These are phyloP conservation scores for Pinctada fucata DNA, from an alignment of 2,888 invertebrate species.

Conservation along the genomic window DNA sequence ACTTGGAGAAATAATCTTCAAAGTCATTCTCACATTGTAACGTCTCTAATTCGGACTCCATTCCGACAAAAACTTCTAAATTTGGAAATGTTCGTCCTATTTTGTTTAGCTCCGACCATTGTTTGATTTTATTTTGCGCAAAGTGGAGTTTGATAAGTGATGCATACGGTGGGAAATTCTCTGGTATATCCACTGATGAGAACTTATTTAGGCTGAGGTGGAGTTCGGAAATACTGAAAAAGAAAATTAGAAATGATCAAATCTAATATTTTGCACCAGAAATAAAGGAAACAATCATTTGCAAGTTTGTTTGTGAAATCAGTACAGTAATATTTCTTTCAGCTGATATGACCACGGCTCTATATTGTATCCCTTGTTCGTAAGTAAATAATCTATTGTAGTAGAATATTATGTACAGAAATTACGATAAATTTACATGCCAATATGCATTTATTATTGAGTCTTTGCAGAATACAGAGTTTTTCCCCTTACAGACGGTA, in stretches of 20 bases:
- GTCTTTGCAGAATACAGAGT: too few relatives aligned
- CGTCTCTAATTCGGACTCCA: conserved; percentile 68
- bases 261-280: neutral
- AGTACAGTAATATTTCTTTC: too few relatives aligned
- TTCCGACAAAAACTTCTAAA: conserved; percentile 88
- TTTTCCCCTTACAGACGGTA: too few relatives aligned
- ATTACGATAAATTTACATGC: too few relatives aligned
- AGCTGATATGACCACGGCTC: too few relatives aligned
- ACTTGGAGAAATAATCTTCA: conserved; percentile 80
- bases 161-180: conserved; percentile 79
- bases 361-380: too few relatives aligned
- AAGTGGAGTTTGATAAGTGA: conserved; percentile 89
- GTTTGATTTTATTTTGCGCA: conserved; percentile 90
- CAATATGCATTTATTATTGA: too few relatives aligned
- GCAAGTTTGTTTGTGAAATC: too few relatives aligned
- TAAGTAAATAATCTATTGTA: too few relatives aligned
- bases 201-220: conserved; percentile 92
- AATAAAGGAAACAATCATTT: too few relatives aligned
- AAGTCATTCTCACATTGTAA: conserved; percentile 42
- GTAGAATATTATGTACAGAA: too few relatives aligned
- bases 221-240: conserved; percentile 86
- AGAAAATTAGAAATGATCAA: conserved; percentile 29
- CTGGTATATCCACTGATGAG: conserved; percentile 66
- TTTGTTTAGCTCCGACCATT: conserved; percentile 90
- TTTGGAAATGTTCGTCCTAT: conserved; percentile 91